These are phyloP conservation scores for Distichodus sexfasciatus DNA, from an alignment of 2,797 vertebrate genomes.

Conservation along the genomic window DNA sequence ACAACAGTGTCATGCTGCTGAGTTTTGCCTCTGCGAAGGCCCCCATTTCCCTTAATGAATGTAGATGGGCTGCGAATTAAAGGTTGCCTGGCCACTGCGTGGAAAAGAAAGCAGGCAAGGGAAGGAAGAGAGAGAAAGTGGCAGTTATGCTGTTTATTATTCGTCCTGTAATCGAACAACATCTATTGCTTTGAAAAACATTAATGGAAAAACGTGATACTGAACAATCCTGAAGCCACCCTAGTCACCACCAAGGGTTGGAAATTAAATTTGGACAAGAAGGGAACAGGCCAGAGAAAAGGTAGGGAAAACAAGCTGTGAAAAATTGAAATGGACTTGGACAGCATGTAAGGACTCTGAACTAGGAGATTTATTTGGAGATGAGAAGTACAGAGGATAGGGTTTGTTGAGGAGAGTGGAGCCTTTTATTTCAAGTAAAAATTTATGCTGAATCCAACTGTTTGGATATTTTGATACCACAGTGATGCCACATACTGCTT, in stretches of 20 bases:
- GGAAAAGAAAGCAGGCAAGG: conserved; percentile 16
- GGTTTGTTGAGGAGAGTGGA: no score
- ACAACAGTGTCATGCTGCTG: conserved; percentile 57
- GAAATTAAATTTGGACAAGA: conserved; percentile 71
- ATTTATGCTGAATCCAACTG: not conserved
- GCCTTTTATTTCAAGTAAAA: no score
- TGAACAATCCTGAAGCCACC: conserved; percentile 59
- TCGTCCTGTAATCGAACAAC: conserved; percentile 71
- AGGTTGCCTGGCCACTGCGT: conserved; percentile 31
- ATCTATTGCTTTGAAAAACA: conserved; percentile 63
- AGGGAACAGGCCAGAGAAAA: conserved; percentile 23
- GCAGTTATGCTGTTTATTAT: conserved; percentile 68
- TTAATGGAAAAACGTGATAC: conserved; percentile 76
- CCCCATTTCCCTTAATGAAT: conserved; percentile 60
- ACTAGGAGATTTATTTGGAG: conserved; percentile 44
- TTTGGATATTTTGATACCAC: not conserved
- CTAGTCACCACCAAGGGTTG: conserved; percentile 60
- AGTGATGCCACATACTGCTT: not conserved
- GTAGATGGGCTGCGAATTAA: conserved; percentile 65
- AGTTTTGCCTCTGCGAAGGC: conserved; percentile 41
- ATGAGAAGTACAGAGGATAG: conserved; percentile 30
- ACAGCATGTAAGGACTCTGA: conserved; percentile 47
- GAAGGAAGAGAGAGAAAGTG: not conserved
- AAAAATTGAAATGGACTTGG: conserved; percentile 63
- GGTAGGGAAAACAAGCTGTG: conserved; percentile 40